Evolutionary conservation across 2,113 vertebrate species (phyloP), one percentile per base, ranked within the genome.

Genomic region (Toxotes jaculatrix): DNA sequence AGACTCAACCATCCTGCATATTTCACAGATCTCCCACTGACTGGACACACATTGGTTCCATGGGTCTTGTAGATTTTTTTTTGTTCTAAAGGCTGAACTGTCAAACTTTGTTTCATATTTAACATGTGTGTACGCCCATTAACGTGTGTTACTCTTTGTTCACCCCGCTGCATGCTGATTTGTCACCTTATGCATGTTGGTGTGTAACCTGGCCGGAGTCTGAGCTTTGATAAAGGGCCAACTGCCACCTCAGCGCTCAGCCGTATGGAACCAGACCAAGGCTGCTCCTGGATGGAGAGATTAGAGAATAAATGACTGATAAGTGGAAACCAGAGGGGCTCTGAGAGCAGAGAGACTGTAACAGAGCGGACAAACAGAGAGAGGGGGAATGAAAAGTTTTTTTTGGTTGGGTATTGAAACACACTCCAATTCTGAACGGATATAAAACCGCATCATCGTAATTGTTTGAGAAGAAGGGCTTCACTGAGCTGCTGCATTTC

Each of bases 241-340:
- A 32, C 70, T 27, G 53, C 53, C 53, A 43, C 59, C 42, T 56
- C 49, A 60, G 38, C 49, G 10, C 74, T 23, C 2, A 34, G 49
- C 62, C 75, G 36, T 11, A n/a, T 75, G 61, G 60, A 75, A 5
- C 47, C n/a, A 19, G 47, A 66, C 62, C 31, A 65, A 59, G 40
- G 19, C 53, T 77, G 62, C 53, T 59, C 4, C 73, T 62, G 83
- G 49, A 66, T 19, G 11, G 8, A 56, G 55, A 62, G 76, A 79
- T 80, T 80, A 63, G 55, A 76, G 60, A 67, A 73, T 40, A 76
- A 21, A 56, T 73, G 83, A 76, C 19, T 67, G 79, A 80, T 45
- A 51, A 51, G 62, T 16, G 55, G 14, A 47, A 56, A n/a, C 11
- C n/a, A 56, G n/a, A 27, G n/a, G 5, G 45, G 1, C 14, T 49